These are phyloP conservation scores for Malurus alboscapulatus DNA, from an alignment of 2,113 vertebrate species.

Conservation along the genomic window DNA sequence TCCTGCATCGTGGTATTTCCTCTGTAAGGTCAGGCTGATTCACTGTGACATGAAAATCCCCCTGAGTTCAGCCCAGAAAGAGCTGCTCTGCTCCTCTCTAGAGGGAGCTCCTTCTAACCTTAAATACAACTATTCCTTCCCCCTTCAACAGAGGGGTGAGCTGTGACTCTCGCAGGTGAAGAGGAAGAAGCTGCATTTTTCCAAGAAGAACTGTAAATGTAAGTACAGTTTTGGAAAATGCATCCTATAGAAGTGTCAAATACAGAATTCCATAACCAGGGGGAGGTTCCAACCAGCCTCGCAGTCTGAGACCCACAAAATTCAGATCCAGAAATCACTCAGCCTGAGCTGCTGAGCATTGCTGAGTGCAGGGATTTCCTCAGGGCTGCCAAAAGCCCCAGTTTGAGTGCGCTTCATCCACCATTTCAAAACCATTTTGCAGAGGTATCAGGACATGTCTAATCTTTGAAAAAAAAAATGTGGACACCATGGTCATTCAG, in stretches of 20 bases:
- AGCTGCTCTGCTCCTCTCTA: neutral
- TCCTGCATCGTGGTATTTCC: neutral
- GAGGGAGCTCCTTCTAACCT: neutral
- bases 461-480: neutral
- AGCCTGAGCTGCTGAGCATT: accelerated
- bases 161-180: accelerated
- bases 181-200: neutral
- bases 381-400: neutral
- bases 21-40: neutral
- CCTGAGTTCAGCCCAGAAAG: accelerated
- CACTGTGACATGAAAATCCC: neutral
- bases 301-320: neutral
- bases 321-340: neutral
- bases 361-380: neutral
- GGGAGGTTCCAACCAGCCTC: neutral
- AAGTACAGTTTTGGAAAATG: neutral
- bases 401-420: neutral
- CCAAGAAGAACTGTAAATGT: neutral
- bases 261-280: neutral
- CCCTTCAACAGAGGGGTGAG: neutral
- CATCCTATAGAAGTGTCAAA: neutral
- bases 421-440: neutral
- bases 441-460: neutral
- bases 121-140: neutral
- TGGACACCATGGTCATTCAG: neutral